These are phyloP conservation scores for Ibidorhyncha struthersii DNA, from an alignment of 2,113 vertebrate species.

Conservation along the genomic window DNA sequence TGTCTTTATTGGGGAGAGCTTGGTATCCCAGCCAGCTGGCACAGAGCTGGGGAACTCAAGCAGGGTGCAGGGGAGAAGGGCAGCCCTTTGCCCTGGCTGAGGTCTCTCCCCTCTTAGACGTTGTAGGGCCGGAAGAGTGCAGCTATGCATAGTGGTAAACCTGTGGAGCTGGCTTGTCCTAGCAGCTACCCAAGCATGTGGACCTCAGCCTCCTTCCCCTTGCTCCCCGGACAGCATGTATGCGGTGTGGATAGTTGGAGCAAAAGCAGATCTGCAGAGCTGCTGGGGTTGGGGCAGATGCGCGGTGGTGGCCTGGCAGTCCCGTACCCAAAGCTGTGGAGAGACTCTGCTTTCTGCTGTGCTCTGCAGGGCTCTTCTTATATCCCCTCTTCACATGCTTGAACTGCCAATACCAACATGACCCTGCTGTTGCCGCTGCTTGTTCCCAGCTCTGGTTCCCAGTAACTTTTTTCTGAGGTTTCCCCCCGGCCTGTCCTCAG, in stretches of 20 bases:
- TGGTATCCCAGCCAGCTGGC: background rate
- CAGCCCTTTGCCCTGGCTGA: accelerated
- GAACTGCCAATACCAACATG: background rate
- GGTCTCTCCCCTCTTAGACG: background rate
- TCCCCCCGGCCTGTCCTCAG: background rate
- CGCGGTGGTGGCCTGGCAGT: background rate
- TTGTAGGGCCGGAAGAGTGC: background rate
- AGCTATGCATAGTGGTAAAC: background rate
- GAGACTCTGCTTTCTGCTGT: background rate
- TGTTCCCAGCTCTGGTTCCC: background rate
- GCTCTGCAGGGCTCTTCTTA: background rate
- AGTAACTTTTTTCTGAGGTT: background rate
- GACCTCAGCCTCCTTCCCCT: background rate
- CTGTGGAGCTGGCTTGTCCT: background rate
- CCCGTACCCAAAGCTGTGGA: background rate
- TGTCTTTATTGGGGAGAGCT: background rate
- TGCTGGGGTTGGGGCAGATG: background rate
- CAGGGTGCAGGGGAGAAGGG: background rate
- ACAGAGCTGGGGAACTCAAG: background rate
- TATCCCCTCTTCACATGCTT: accelerated
- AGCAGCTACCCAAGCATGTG: accelerated
- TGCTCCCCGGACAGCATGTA: accelerated
- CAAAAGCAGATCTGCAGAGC: background rate
- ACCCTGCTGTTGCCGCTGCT: background rate
- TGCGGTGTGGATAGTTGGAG: background rate